Evolutionary conservation across 2,113 vertebrate species (phyloP).

Genomic region (western clawed frog (Xenopus tropicalis)): DNA sequence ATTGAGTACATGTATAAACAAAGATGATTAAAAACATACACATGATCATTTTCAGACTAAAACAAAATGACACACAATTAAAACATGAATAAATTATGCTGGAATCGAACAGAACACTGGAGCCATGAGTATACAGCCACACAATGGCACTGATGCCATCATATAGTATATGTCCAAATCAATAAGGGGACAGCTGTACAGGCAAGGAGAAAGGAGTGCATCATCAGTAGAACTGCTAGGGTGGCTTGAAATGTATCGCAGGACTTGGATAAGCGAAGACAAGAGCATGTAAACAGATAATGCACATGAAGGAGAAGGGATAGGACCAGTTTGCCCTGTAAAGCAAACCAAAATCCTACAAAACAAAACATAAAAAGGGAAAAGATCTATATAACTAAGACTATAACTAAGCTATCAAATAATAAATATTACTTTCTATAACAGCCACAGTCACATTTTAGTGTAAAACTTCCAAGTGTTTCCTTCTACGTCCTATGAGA

Average conservation of each 20-base stretch:
- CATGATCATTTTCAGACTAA: slow-evolving; percentile 32
- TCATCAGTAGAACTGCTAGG: not conserved
- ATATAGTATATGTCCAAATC: slow-evolving; percentile 2
- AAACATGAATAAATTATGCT: slow-evolving; percentile 60
- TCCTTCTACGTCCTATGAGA: too few species aligned
- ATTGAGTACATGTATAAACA: slow-evolving; percentile 38
- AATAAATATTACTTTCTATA: too few species aligned
- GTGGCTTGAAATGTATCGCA: not conserved
- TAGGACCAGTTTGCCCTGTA: too few species aligned
- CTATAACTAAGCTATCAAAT: too few species aligned
- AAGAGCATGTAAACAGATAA: not conserved
- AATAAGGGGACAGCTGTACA: not conserved
- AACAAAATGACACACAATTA: slow-evolving; percentile 32
- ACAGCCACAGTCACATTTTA: too few species aligned
- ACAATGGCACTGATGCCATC: not conserved
- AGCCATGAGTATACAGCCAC: slow-evolving; percentile 8
- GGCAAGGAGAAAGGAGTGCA: not conserved
- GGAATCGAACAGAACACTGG: slow-evolving; percentile 54
- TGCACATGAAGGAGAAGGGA: not conserved
- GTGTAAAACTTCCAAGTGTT: too few species aligned
- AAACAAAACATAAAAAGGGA: too few species aligned
- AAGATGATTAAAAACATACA: slow-evolving; percentile 36
- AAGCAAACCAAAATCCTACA: too few species aligned
- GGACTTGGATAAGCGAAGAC: not conserved
- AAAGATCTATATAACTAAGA: too few species aligned